Percentiles rank a stretch among this genome's conserved stretches.
phyloP scores from a whole-genome alignment of 2,797 vertebrate genomes.

The Poeciliopsis presidionis region DNA sequence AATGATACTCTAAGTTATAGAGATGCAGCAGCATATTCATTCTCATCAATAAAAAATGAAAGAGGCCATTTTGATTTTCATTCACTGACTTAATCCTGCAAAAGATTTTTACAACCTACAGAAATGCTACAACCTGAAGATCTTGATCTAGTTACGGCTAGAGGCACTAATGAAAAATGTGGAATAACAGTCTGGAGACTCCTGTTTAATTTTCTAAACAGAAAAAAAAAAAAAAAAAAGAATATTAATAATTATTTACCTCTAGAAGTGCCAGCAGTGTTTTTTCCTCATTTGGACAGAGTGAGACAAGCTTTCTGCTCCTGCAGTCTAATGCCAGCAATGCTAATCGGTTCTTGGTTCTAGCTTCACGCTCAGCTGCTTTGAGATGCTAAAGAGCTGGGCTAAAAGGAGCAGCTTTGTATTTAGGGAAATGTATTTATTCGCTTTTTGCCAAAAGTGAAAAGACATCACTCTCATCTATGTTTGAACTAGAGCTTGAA shows the following conservation, averaged over 20 bases:
- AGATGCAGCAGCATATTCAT: background rate
- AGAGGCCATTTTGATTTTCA: background rate
- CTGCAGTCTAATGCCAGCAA: slow-evolving; percentile 1
- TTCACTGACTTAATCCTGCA: background rate
- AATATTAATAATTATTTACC: background rate
- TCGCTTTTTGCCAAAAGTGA: slow-evolving; percentile 3
- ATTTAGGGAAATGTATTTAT: slow-evolving; percentile 29
- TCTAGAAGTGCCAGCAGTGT: background rate
- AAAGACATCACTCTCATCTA: background rate
- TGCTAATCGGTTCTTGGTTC: slow-evolving; percentile 10
- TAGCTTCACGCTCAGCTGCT: slow-evolving; percentile 14
- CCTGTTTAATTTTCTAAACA: background rate
- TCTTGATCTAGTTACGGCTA: background rate
- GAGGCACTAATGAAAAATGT: background rate
- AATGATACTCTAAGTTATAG: background rate
- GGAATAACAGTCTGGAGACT: background rate
- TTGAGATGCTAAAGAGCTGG: slow-evolving; percentile 10
- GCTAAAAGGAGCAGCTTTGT: slow-evolving; percentile 9
- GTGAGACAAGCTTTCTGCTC: background rate
- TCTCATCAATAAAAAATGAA: background rate
- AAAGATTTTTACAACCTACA: background rate
- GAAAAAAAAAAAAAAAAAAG: background rate
- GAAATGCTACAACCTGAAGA: background rate
- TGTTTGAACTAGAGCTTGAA: slow-evolving; percentile 9
- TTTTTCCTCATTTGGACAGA: background rate